Percentiles rank a stretch among this genome's conserved stretches.
phyloP scores from a whole-genome alignment of 2,113 vertebrate genomes.

The Pelvicachromis taeniatus region DNA sequence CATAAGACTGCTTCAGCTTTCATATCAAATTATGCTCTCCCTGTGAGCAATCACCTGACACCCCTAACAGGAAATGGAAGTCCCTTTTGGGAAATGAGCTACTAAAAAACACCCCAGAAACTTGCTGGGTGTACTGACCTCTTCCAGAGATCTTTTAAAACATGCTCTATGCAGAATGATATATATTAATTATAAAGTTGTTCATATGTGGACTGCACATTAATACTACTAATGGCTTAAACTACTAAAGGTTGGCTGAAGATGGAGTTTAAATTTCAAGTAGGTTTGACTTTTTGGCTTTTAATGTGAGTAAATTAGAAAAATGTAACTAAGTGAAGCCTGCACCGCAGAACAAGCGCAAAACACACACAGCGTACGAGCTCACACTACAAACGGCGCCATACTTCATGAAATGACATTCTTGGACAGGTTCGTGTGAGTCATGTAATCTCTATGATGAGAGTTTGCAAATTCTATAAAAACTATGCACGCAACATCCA shows the following conservation, averaged over 20 bases:
- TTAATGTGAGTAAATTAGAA: neutral
- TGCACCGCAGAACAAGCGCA: neutral
- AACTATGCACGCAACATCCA: neutral
- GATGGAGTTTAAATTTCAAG: neutral
- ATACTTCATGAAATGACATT: neutral
- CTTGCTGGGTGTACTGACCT: neutral
- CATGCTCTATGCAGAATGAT: neutral
- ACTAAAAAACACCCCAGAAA: conserved; percentile 3
- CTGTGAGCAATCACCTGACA: conserved; percentile 2
- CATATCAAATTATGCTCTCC: conserved; percentile 19
- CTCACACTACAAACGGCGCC: neutral
- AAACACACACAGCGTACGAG: neutral
- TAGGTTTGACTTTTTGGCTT: neutral
- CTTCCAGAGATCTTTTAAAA: neutral
- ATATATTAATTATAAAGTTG: neutral
- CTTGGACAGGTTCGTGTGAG: neutral
- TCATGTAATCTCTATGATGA: neutral
- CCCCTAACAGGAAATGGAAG: neutral
- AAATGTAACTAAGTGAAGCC: neutral
- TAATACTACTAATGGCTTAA: neutral
- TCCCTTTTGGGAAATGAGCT: neutral
- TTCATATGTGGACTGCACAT: neutral
- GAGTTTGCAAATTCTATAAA: neutral
- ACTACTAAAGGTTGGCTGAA: neutral
- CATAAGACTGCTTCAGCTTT: neutral